A percentile compares a stretch with the other conserved stretches of the same genome.
Evolutionary conservation across 2,888 invertebrate genomes (phyloP).

Genomic region (Metopia argyrocephala): DNA sequence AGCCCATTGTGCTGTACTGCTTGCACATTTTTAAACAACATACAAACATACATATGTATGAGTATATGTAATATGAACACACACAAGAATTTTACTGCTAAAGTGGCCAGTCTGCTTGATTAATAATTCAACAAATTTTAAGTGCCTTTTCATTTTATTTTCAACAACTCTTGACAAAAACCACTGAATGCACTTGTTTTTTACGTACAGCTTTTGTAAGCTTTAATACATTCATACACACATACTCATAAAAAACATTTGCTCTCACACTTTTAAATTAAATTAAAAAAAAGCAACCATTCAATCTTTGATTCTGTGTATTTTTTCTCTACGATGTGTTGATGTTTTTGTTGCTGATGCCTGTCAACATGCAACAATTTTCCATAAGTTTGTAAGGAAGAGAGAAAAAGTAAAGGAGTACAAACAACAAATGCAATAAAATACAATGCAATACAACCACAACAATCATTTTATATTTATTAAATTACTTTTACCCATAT

Average conservation of each 20-base stretch:
- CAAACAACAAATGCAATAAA: background rate
- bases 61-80: background rate
- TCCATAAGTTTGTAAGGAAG: background rate
- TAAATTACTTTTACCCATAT: slow-evolving; percentile 28
- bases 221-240: slow-evolving; percentile 12
- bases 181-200: slow-evolving; percentile 56
- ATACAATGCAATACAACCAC: slow-evolving; percentile 40
- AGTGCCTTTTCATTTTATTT: slow-evolving; percentile 65
- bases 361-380: slow-evolving; percentile 43
- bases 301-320: background rate
- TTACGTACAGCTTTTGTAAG: slow-evolving; percentile 43
- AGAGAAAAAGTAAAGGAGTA: background rate
- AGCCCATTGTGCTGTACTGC: background rate
- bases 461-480: slow-evolving; percentile 50
- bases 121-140: slow-evolving; percentile 65
- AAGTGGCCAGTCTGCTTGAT: slow-evolving; percentile 65
- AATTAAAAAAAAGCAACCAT: background rate
- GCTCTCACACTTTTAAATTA: background rate
- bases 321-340: slow-evolving; percentile 6
- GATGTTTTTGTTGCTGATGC: slow-evolving; percentile 17
- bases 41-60: background rate
- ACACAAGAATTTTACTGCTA: slow-evolving; percentile 24
- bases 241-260: background rate
- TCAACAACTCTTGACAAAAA: slow-evolving; percentile 61
- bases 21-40: background rate